phyloP scores from a whole-genome alignment of 2,113 vertebrate species.

The Thryonomys swinderianus region DNA sequence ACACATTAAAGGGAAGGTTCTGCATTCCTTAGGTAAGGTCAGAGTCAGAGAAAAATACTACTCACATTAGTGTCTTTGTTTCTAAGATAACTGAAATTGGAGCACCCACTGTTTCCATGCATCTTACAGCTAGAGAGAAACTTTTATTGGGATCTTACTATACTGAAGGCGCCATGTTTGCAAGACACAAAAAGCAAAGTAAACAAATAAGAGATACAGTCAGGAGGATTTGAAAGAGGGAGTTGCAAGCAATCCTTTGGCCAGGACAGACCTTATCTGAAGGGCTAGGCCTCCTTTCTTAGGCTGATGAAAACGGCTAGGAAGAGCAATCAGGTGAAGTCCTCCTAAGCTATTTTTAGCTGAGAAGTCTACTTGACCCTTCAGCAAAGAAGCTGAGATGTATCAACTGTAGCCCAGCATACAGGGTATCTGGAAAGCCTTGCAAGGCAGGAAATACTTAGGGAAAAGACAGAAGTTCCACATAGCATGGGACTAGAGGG shows the following conservation, averaged over 20 bases:
- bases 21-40: constrained; percentile 48
- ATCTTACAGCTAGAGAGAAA: background rate
- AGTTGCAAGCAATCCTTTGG: background rate
- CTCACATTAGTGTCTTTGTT: background rate
- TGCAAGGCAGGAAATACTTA: background rate
- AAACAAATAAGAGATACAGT: background rate
- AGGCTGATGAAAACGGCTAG: background rate
- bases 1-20: constrained; percentile 32
- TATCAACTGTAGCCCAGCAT: background rate
- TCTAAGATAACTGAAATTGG: constrained; percentile 20
- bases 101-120: background rate
- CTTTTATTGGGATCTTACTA: background rate
- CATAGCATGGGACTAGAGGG: background rate
- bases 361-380: background rate
- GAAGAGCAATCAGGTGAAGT: background rate
- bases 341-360: background rate
- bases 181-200: background rate
- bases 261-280: background rate
- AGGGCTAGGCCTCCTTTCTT: background rate
- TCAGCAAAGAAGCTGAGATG: background rate
- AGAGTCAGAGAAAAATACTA: background rate
- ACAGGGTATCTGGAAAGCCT: background rate
- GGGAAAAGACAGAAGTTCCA: background rate
- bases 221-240: background rate
- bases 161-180: background rate